phyloP scores from a whole-genome alignment of 2,113 vertebrate genomes.

The Arothron firmamentum region DNA sequence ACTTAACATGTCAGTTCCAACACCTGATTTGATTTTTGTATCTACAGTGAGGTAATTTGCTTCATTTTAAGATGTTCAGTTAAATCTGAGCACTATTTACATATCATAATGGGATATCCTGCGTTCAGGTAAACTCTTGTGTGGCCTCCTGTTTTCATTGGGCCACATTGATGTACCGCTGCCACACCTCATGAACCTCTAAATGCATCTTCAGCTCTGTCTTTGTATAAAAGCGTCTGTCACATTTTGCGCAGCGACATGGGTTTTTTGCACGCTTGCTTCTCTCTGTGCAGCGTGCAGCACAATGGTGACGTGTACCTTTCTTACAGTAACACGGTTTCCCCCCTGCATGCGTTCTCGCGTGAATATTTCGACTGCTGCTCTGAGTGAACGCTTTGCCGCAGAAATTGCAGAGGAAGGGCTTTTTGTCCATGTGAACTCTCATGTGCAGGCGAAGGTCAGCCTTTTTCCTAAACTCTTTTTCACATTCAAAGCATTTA shows the following conservation, averaged over 20 bases:
- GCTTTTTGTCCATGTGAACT: slow-evolving; percentile 20
- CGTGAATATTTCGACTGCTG: neutral
- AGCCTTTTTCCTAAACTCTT: slow-evolving; percentile 4
- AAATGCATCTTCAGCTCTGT: slow-evolving; percentile 17
- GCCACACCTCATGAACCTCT: slow-evolving; percentile 26
- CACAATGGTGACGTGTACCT: neutral
- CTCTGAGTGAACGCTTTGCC: slow-evolving; percentile 13
- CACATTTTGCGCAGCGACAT: slow-evolving; percentile 3
- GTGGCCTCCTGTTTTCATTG: neutral
- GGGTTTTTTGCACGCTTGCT: neutral
- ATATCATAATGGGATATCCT: neutral
- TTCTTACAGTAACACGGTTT: slow-evolving; percentile 3
- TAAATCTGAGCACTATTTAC: neutral
- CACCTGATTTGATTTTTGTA: too few species aligned
- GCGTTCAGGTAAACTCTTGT: neutral
- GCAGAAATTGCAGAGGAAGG: slow-evolving; percentile 19
- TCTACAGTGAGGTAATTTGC: too few species aligned
- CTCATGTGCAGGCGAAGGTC: neutral
- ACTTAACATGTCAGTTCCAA: too few species aligned
- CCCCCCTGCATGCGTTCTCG: slow-evolving; percentile 14
- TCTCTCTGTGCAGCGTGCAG: neutral
- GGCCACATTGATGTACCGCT: slow-evolving; percentile 4
- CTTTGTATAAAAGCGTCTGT: neutral
- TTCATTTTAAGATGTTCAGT: neutral
- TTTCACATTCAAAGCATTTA: slow-evolving; percentile 12